Conservation (phyloP, 1,140 invertebrate genomes). For the Drosophila orena region DNA sequence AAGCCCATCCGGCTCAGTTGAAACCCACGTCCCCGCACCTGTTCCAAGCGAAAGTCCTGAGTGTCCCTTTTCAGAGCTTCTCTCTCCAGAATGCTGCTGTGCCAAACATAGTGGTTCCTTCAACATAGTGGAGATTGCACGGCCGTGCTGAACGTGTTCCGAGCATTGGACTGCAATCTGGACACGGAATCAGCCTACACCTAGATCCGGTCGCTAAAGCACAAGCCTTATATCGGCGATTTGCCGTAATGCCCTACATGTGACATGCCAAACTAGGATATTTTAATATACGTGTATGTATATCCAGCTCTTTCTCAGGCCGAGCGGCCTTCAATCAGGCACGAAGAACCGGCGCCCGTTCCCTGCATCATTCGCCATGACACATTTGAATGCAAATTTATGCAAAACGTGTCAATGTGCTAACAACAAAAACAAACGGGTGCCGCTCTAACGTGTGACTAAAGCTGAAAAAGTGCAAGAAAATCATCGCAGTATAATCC, state of each 20-base stretch:
- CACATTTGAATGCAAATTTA: conserved; percentile 82
- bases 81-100: background rate
- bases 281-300: conserved; percentile 35
- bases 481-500: conserved; percentile 43
- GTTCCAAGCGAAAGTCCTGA: no score
- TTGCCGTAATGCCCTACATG: conserved; percentile 38
- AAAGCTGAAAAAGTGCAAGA: conserved; percentile 49
- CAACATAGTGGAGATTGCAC: no score
- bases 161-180: conserved; percentile 23
- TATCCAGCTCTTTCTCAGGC: conserved; percentile 1
- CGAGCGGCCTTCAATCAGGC: conserved; percentile 51
- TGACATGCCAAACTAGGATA: conserved; percentile 36
- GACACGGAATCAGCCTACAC: conserved; percentile 17
- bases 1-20: background rate
- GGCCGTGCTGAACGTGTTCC: conserved; percentile 2
- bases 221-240: conserved; percentile 21
- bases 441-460: conserved; percentile 48
- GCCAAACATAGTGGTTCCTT: conserved; percentile 10
- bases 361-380: conserved; percentile 28
- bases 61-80: background rate
- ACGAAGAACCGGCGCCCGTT: conserved; percentile 26
- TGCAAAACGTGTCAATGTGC: conserved; percentile 84
- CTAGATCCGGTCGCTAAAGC: conserved; percentile 18
- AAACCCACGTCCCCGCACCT: background rate
- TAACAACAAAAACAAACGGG: conserved; percentile 75